Base-by-base conservation (phyloP, 2,888 invertebrate species). In the Gandaritis pyraliata region DNA sequence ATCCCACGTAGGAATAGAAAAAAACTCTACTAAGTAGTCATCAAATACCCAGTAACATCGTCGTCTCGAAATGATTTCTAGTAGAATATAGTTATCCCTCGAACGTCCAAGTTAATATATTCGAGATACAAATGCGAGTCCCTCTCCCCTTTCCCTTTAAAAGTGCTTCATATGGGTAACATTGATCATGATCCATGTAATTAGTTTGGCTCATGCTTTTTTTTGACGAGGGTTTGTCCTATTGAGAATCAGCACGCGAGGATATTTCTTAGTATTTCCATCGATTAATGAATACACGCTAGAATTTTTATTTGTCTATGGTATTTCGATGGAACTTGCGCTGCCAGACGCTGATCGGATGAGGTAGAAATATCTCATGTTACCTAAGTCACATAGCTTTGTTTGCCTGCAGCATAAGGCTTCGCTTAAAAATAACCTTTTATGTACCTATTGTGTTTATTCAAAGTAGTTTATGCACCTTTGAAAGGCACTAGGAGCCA, bases 131-230 rank as follows among this genome's bases (percentile, higher is more conserved):
- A 65, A 60, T 48, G 39, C 39, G 16, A 49, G 36, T 63, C 68
- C 70, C 71, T 45, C 62, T 73, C 70, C 72, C 72, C 73, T 73
- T 65, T 69, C 57, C 68, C 69, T 71, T 58, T 66, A 64, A 68
- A 73, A 76, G 76, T 77, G 74, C 72, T 70, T 66, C 65, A 64
- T 45, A 48, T 61, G 59, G 55, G 65, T 60, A 64, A 74, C 80
- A 77, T n/a, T 81, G 76, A 83, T 85, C 83, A 70, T 70, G 75
- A 83, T 81, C 76, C 75, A 77, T 78, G 80, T 83, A 87, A 88
- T 88, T 87, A 87, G 87, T 85, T 81, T 78, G 75, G 71, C 72
- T 80, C 61, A 56, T 49, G 58, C 63, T 61, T n/a, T n/a, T n/a
- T n/a, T n/a, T n/a, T 57, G 56, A 47, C 50, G 51, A 18, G 62